Percentiles rank a stretch among this genome's conserved stretches.
These are phyloP conservation scores for Stenoptilia bipunctidactyla DNA, from an alignment of 2,888 invertebrate genomes.

Conservation along the genomic window DNA sequence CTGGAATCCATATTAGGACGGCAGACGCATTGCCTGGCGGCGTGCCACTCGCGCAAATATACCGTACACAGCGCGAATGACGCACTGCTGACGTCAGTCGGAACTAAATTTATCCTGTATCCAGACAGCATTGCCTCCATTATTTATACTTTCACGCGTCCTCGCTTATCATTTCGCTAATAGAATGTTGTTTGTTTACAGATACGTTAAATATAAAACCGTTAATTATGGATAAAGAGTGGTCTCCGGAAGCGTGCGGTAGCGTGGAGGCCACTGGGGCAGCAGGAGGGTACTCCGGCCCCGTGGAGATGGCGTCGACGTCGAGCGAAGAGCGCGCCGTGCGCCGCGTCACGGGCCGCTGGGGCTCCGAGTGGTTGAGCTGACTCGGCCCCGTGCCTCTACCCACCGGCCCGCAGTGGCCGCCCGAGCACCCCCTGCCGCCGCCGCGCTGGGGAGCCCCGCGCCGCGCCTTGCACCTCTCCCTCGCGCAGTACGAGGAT, in stretches of 20 bases:
- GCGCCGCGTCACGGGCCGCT: conserved; percentile 80
- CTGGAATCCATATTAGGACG: too few relatives aligned
- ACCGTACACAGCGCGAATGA: too few relatives aligned
- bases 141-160: neutral
- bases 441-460: conserved; percentile 59
- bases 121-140: too few relatives aligned
- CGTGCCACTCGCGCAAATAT: too few relatives aligned
- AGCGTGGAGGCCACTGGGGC: conserved; percentile 57
- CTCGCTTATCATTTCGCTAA: neutral
- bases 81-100: too few relatives aligned
- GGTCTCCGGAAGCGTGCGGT: conserved; percentile 52
- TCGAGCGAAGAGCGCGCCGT: conserved; percentile 59
- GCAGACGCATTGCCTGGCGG: too few relatives aligned
- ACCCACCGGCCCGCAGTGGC: conserved; percentile 44
- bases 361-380: conserved; percentile 97
- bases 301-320: conserved; percentile 37
- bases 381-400: conserved; percentile 82
- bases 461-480: conserved; percentile 77
- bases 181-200: conserved; percentile 25
- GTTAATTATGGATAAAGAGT: conserved; percentile 62
- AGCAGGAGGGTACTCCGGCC: conserved; percentile 31
- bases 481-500: conserved; percentile 84
- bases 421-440: conserved; percentile 60
- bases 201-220: conserved; percentile 69
- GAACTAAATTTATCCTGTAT: too few relatives aligned